Conservation (phyloP, 2,888 invertebrate species). For the Drosophila maculinotata region DNA sequence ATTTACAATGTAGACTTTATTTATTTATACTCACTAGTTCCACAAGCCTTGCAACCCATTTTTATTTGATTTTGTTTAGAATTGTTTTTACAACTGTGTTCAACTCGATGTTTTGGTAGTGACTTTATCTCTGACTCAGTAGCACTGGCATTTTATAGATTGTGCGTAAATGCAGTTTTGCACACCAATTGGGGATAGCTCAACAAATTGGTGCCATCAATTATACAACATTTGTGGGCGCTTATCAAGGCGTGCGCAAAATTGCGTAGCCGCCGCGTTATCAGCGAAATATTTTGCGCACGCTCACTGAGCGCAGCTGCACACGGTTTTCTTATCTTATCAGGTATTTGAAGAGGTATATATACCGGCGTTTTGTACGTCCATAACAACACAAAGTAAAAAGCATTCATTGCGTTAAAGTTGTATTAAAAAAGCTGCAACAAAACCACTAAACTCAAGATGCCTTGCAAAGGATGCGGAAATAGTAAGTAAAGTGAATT, state of each 20-base stretch:
- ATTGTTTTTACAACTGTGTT: slow-evolving; percentile 1
- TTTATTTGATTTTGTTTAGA: slow-evolving; percentile 18
- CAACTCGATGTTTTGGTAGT: slow-evolving; percentile 1
- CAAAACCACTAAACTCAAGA: slow-evolving; percentile 37
- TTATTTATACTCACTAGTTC: slow-evolving; percentile 63
- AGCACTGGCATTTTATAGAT: slow-evolving; percentile 53
- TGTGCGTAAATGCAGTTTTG: slow-evolving; percentile 39
- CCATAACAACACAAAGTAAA: slow-evolving; percentile 13
- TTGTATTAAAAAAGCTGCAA: neutral
- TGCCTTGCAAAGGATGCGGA: slow-evolving; percentile 79
- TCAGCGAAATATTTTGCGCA: slow-evolving; percentile 36
- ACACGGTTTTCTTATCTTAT: slow-evolving; percentile 59
- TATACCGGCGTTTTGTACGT: neutral
- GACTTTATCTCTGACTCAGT: slow-evolving; percentile 7
- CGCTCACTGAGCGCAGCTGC: slow-evolving; percentile 46
- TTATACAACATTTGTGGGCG: slow-evolving; percentile 2
- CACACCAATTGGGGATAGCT: slow-evolving; percentile 42
- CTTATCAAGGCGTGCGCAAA: slow-evolving; percentile 55
- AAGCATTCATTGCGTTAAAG: slow-evolving; percentile 15
- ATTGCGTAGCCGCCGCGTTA: slow-evolving; percentile 26
- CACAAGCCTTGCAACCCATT: slow-evolving; percentile 77
- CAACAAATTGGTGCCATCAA: slow-evolving; percentile 3
- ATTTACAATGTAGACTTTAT: neutral
- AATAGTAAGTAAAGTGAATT: slow-evolving; percentile 59
- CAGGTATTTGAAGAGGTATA: slow-evolving; percentile 39